Evolutionary conservation across 2,113 vertebrate genomes (phyloP), one percentile per base, ranked within the genome.

Genomic region (Engystomops pustulosus): DNA sequence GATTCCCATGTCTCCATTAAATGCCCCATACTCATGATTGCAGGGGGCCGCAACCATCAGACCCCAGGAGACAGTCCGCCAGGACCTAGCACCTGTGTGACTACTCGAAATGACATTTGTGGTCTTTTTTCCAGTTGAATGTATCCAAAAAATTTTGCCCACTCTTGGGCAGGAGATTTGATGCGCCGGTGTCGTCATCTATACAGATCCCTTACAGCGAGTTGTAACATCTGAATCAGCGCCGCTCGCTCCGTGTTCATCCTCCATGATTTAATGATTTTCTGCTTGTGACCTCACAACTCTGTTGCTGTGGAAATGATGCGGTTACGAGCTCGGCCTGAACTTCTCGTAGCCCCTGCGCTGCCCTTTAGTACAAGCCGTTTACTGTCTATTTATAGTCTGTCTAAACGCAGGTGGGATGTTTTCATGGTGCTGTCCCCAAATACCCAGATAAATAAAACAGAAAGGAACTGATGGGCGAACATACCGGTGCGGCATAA

Each of bases 211-310:
- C 30, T 25, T 67, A 49, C 41, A 32, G 38, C 36, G 11, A 32
- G 27, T 65, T 18, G 4, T 80, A n/a, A 67, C 38, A 62, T 67
- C 60, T 65, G 78, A 47, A 67, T 67, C 44, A 53, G 34, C 38
- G 30, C 30, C 9, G 51, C 45, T 71, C 9, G 51, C 45, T 71
- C 18, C 45, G 5, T n/a, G 20, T 53, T 23, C 80, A 36, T 47
- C 49, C 69, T 36, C 23, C 69, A 70, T 55, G 34, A 55, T 81
- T 81, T 71, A 71, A 81, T 55, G 67, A 81, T 81, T 69, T 38
- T 70, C 65, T 55, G 65, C 79, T 51, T 55, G 44, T 81, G 79
- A 81, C 62, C 65, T 81, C 79, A 81, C 79, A 81, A 27, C 80
- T 81, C 67, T 53, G 80, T 71, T 81, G 80, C 67, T 69, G 67